Base-by-base conservation (phyloP, 2,113 vertebrate species). In the Nettapus auritus region DNA sequence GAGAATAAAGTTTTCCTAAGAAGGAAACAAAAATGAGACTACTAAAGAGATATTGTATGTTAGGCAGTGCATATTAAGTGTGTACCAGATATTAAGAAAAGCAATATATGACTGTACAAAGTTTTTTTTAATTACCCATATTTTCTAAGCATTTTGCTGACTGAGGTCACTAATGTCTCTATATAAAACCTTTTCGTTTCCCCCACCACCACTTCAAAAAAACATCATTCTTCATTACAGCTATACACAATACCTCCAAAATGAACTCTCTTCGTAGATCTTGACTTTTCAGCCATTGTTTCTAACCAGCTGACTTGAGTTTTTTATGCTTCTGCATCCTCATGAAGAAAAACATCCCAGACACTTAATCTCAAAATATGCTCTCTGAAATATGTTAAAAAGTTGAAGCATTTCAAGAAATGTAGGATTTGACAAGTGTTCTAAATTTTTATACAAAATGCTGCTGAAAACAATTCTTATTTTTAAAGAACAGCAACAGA, bases 221-320 rank as follows among this genome's bases (percentile, higher is more conserved):
- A 1, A 23, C 33, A 42, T 5, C 36, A 70, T 40, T 56, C 34
- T 48, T 63, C 74, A 60, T 46, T 62, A 82, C 92, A 92, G 48
- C 36, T 69, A 16, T 4, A 80, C 86, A 79, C 75, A 82, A 46
- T 96, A 97, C 96, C 97, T 97, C 97, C 97, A 71, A 97, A 98
- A 96, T 92, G 78, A 97, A 96, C 97, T 97, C 93, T 97, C 93
- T 98, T 97, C 97, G 96, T 97, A 83, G 97, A 97, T 87, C 96
- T 96, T 28, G 97, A 97, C 93, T 86, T 97, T 70, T 96, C 97
- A 82, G 97, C 88, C 96, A 98, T 96, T 77, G 33, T 93, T 96
- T 83, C 94, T 95, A 97, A 97, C 93, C 97, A 97, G 95, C 71
- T 97, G 89, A 97, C 85, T 95, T 77, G 56, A 86, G 36, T 42